Conservation (phyloP, 2,113 vertebrate species). For the Dolichallabes microphthalmus region DNA sequence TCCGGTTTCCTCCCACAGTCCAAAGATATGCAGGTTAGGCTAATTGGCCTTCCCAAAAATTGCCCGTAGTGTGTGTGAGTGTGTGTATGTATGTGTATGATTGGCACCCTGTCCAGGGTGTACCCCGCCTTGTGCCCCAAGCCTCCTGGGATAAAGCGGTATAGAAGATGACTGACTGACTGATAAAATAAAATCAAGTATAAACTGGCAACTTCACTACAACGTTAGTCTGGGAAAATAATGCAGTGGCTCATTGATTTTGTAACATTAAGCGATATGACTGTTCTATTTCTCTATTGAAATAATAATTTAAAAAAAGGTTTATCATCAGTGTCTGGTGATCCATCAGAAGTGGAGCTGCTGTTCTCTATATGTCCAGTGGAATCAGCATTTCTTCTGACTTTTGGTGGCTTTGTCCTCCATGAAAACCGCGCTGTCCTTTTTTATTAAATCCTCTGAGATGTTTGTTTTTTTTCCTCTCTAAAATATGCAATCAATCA, state of each 20-base stretch:
- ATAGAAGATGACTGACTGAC: too few relatives aligned
- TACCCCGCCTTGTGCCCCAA: too few relatives aligned
- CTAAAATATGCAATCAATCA: conserved; percentile 40
- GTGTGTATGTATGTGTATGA: too few relatives aligned
- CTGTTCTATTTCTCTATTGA: not conserved
- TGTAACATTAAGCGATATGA: not conserved
- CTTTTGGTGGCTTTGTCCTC: conserved; percentile 32
- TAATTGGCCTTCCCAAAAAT: too few relatives aligned
- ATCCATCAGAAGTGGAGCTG: conserved; percentile 14
- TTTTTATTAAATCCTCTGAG: not conserved
- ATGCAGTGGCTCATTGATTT: not conserved
- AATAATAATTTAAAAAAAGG: not conserved
- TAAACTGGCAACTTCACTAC: not conserved
- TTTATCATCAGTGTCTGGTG: not conserved
- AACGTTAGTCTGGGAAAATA: not conserved
- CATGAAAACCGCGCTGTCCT: not conserved
- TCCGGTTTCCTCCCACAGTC: too few relatives aligned
- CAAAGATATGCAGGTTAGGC: too few relatives aligned
- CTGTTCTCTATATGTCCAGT: not conserved
- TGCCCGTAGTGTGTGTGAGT: too few relatives aligned
- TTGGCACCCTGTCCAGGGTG: too few relatives aligned
- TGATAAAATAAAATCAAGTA: too few relatives aligned
- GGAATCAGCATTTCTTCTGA: not conserved
- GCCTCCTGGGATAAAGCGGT: too few relatives aligned
- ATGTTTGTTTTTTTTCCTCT: not conserved